Evolutionary conservation across 2,888 invertebrate species (phyloP).

Genomic region (Priocnemis perturbator): DNA sequence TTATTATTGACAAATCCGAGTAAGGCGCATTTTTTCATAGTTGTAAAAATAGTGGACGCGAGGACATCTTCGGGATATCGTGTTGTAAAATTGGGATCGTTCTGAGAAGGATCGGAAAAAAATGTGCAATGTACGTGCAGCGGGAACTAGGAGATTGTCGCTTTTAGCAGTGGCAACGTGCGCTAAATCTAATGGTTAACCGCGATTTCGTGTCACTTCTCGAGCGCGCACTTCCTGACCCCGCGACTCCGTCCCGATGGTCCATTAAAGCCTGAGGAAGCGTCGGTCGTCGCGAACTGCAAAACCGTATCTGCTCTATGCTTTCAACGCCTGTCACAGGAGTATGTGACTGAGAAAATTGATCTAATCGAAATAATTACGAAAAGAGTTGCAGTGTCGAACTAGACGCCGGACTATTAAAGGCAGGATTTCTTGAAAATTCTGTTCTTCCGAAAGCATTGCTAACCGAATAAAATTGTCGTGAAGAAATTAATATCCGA

Average conservation of each 20-base stretch:
- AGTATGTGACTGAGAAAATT: conserved; percentile 16
- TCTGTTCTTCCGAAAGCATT: too few relatives aligned
- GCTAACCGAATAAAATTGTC: too few relatives aligned
- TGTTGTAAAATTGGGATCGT: too few relatives aligned
- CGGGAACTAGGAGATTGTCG: conserved; percentile 41
- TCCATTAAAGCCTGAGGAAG: conserved; percentile 51
- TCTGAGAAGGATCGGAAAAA: too few relatives aligned
- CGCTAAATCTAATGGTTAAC: conserved; percentile 50
- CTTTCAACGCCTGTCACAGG: conserved; percentile 26
- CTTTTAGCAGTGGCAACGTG: conserved; percentile 33
- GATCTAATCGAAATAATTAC: conserved; percentile 21
- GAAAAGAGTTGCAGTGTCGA: conserved; percentile 10
- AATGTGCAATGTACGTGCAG: conserved; percentile 11
- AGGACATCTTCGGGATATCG: too few relatives aligned
- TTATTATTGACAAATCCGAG: conserved; percentile 22
- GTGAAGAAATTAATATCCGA: too few relatives aligned
- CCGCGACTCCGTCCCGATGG: conserved; percentile 43
- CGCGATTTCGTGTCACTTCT: conserved; percentile 49
- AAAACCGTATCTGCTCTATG: conserved; percentile 46
- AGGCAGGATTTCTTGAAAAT: too few relatives aligned
- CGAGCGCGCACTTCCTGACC: conserved; percentile 45
- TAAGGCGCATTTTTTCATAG: not conserved
- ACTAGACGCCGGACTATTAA: too few relatives aligned
- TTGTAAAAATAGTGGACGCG: too few relatives aligned
- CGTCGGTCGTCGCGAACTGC: conserved; percentile 42